A percentile compares a stretch with the other conserved stretches of the same genome.
phyloP scores from a whole-genome alignment of 2,113 vertebrate species.

The Syngnathus floridae region DNA sequence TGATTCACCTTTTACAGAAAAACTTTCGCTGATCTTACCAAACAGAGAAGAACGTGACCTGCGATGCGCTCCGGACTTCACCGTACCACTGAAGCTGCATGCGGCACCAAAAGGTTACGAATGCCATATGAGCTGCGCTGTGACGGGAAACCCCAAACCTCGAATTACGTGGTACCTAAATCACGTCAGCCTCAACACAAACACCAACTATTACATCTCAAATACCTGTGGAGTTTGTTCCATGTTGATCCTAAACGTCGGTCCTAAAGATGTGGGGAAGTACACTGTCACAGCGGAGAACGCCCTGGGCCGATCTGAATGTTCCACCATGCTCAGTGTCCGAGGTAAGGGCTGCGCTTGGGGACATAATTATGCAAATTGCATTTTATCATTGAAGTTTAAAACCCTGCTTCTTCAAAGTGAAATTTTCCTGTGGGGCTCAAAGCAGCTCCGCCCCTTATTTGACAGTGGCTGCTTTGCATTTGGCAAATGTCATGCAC shows the following conservation, averaged over 20 bases:
- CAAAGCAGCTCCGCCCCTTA: too few relatives aligned
- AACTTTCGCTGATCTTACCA: conserved; percentile 48
- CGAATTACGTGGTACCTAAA: conserved; percentile 80
- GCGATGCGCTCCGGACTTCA: conserved; percentile 70
- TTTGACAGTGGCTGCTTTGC: background rate
- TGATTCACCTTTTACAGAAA: conserved; percentile 52
- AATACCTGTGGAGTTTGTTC: conserved; percentile 82
- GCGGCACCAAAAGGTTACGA: conserved; percentile 74
- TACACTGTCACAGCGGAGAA: conserved; percentile 77
- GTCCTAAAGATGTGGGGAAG: conserved; percentile 70
- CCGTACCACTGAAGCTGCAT: conserved; percentile 74
- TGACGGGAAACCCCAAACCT: conserved; percentile 75
- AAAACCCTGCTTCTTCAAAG: too few relatives aligned
- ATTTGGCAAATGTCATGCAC: background rate
- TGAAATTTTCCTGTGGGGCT: too few relatives aligned
- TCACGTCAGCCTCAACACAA: conserved; percentile 66
- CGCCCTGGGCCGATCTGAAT: conserved; percentile 63
- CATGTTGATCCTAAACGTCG: conserved; percentile 72
- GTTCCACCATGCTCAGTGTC: conserved; percentile 73
- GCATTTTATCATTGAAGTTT: too few relatives aligned
- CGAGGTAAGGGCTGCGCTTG: conserved; percentile 61
- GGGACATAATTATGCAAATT: too few relatives aligned
- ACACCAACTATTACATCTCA: conserved; percentile 68
- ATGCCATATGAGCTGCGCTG: conserved; percentile 83
- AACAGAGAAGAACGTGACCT: conserved; percentile 58